Conservation (phyloP, 2,888 invertebrate species). For the Aplocera efformata region DNA sequence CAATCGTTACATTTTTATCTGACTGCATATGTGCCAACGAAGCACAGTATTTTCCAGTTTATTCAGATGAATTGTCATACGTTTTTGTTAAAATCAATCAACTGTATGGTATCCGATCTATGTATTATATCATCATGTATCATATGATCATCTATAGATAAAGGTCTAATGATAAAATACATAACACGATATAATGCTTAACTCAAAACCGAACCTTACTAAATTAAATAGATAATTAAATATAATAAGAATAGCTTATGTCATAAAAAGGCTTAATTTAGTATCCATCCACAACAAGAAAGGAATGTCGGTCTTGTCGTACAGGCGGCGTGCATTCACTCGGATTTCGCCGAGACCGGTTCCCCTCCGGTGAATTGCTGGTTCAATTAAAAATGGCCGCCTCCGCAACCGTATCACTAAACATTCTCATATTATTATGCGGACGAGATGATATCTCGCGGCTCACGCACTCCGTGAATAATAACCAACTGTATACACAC, state of each 20-base stretch:
- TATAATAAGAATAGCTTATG: too few species aligned
- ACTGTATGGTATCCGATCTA: too few species aligned
- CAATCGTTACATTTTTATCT: slow-evolving; percentile 30
- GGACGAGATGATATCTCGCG: slow-evolving; percentile 41
- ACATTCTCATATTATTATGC: slow-evolving; percentile 50
- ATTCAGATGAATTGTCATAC: too few species aligned
- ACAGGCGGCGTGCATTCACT: slow-evolving; percentile 19
- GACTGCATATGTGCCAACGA: slow-evolving; percentile 25
- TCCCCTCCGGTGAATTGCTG: slow-evolving; percentile 36
- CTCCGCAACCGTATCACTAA: slow-evolving; percentile 38
- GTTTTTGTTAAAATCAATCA: too few species aligned
- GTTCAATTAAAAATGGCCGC: slow-evolving; percentile 43
- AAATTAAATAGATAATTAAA: too few species aligned
- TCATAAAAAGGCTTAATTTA: too few species aligned
- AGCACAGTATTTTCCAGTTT: slow-evolving; percentile 23
- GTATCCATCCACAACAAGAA: slow-evolving; percentile 30
- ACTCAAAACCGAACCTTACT: too few species aligned
- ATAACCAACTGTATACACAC: slow-evolving; percentile 42
- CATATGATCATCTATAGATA: slow-evolving; percentile 30
- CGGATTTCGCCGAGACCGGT: slow-evolving; percentile 41
- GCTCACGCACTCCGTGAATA: slow-evolving; percentile 41
- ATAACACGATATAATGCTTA: too few species aligned
- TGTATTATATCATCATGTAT: too few species aligned
- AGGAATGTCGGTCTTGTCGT: slow-evolving; percentile 34
- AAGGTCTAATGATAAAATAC: too few species aligned